Conservation (phyloP, 2,113 vertebrate genomes). For the Galeopterus variegatus region DNA sequence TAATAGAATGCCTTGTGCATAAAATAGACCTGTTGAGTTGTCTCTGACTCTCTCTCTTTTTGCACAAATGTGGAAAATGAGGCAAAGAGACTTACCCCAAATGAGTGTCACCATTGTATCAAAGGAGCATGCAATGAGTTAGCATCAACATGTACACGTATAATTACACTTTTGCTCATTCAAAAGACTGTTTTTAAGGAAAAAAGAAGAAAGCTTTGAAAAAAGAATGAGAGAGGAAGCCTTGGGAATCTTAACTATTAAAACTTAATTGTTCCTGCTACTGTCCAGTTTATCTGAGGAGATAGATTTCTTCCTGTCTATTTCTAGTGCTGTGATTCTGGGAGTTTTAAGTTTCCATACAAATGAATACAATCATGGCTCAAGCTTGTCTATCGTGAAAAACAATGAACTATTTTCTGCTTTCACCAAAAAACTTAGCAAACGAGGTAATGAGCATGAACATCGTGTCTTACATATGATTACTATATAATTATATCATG, state of each 20-base stretch:
- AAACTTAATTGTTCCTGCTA: neutral
- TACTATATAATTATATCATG: constrained; percentile 37
- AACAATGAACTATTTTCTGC: neutral
- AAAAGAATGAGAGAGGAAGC: neutral
- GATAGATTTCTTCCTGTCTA: neutral
- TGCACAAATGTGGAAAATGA: neutral
- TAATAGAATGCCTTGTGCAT: neutral
- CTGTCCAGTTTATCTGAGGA: rapidly evolving
- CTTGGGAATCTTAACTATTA: neutral
- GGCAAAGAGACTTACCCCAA: neutral
- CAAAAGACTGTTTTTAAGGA: neutral
- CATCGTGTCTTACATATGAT: neutral
- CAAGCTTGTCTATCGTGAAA: neutral
- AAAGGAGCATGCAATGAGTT: neutral
- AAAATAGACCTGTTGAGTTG: neutral
- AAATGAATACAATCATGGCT: neutral
- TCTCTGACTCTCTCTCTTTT: neutral
- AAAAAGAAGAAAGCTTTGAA: neutral
- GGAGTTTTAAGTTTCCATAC: neutral
- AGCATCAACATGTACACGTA: too few species aligned
- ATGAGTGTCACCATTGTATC: rapidly evolving
- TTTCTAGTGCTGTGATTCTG: neutral
- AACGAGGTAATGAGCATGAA: neutral
- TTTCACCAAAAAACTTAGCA: neutral
- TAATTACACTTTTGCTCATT: neutral